Evolutionary conservation across 35 echinoderm and acorn worm genomes (phyloP).

Genomic region (Strongylocentrotus purpuratus): DNA sequence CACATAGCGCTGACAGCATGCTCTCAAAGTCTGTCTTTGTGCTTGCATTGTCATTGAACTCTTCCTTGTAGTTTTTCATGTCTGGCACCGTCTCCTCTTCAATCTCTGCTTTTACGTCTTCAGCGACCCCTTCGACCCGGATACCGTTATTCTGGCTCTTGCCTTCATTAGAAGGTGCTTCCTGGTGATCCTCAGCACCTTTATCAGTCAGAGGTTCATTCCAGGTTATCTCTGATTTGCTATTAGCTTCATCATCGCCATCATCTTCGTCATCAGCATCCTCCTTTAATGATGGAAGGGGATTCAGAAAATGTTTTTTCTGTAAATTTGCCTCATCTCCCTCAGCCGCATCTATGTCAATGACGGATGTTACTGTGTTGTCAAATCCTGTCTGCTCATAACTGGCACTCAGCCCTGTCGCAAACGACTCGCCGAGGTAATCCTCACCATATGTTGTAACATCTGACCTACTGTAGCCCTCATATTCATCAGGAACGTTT

Average conservation of each 20-base stretch:
- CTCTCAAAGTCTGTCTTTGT: conserved; percentile 82
- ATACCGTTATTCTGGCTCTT: background rate
- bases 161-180: background rate
- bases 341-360: conserved; percentile 60
- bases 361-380: conserved; percentile 31
- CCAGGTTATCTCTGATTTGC: conserved; percentile 44
- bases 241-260: background rate
- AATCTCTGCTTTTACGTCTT: background rate
- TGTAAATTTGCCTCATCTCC: background rate
- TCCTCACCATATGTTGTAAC: conserved; percentile 32
- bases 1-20: conserved; percentile 77
- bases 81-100: background rate
- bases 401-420: background rate
- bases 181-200: background rate
- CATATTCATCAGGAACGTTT: background rate
- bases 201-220: conserved; percentile 4
- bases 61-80: conserved; percentile 38
- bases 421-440: background rate
- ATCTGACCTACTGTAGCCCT: background rate
- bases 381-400: conserved; percentile 35
- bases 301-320: background rate
- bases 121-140: background rate
- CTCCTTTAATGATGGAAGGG: background rate
- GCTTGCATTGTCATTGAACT: conserved; percentile 59
- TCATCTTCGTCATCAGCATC: background rate